Base-by-base conservation (phyloP, 2,113 vertebrate genomes). In the Phodopus roborovskii region DNA sequence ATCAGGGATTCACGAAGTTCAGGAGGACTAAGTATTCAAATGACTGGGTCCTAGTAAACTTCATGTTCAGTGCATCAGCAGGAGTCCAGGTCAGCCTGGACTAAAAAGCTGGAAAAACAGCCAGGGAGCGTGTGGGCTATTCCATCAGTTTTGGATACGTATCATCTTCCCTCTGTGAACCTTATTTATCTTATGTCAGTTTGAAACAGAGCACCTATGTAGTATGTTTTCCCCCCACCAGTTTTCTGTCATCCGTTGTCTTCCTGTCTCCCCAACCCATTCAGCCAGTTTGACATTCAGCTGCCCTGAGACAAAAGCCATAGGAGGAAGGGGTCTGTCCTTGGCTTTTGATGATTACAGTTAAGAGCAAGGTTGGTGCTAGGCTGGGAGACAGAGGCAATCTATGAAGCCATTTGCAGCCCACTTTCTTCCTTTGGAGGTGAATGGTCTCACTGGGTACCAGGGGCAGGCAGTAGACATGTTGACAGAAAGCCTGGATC, bases 381-480 rank as follows among this genome's bases (percentile, higher is more conserved):
- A 28, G 60, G n/a, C 24, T 13, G 5, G 36, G 17, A 50, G 8
- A 30, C 7, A 48, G 77, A 42, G 22, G 3, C 19, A 74, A 30
- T 45, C 64, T n/a, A 7, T 0, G 11, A 50, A 36, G 19, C 53
- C 22, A 36, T 5, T 30, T 8, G 11, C 19, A 30, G 28, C 4
- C 26, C 3, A 0, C 9, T 82, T 86, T 16, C n/a, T 86, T 36
- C 9, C 26, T 39, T 33, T 62, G 42, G 86, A 42, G 12, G 26
- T 48, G 15, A 5, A 30, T 2, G 30, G n/a, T 16, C 12, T 39
- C 66, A 36, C 39, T 28, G 11, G 56, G 56, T 30, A 20, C 28
- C 26, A 20, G 5, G 56, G 56, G 28, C 22, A 4, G 16, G 73
- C 0, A 24, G 5, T 64, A 48, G 45, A 26, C 8, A 8, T 0